These are phyloP conservation scores for Dascyllus trimaculatus DNA, from an alignment of 2,113 vertebrate species.

Conservation along the genomic window DNA sequence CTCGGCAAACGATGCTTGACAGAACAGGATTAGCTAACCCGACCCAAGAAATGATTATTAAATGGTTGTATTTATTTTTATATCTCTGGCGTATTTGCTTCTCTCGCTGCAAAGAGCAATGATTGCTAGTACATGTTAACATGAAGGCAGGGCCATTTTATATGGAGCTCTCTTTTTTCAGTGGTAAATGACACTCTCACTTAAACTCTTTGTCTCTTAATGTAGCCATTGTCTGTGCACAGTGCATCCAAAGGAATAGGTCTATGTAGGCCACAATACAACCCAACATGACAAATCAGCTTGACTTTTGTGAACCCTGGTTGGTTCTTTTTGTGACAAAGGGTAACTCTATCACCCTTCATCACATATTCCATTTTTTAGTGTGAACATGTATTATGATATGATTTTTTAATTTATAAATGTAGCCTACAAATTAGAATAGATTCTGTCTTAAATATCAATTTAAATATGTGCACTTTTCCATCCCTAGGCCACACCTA, in stretches of 20 bases:
- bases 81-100: background rate
- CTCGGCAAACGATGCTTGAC: background rate
- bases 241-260: conserved; percentile 7
- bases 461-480: background rate
- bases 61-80: too few species aligned
- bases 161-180: conserved; percentile 22
- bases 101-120: background rate
- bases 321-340: background rate
- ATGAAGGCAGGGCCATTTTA: conserved; percentile 20
- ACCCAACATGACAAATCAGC: conserved; percentile 25
- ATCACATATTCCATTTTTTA: background rate
- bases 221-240: conserved; percentile 26
- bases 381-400: too few species aligned
- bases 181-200: conserved; percentile 35
- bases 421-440: background rate
- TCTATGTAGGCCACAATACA: conserved; percentile 14
- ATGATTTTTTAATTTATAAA: too few species aligned
- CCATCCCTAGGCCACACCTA: background rate
- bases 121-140: background rate
- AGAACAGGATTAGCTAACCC: background rate
- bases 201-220: conserved; percentile 31
- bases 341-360: background rate
- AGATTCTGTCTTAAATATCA: background rate
- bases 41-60: too few species aligned
- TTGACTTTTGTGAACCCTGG: conserved; percentile 2